Evolutionary conservation across 2,888 invertebrate species (phyloP).

Genomic region (Drosophila kambysellisi): DNA sequence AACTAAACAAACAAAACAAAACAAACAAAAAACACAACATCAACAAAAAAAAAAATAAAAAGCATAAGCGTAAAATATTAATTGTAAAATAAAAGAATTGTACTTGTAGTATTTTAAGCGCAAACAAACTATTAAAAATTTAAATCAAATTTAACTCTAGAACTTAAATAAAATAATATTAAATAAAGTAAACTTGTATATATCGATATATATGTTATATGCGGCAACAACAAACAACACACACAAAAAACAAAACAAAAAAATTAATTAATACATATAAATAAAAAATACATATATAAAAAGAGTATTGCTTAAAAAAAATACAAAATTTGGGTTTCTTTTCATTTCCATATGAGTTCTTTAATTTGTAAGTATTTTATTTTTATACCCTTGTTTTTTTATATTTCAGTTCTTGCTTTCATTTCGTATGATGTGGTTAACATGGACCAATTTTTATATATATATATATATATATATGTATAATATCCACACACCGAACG

Average conservation of each 20-base stretch:
- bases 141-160: constrained; percentile 79
- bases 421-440: constrained; percentile 74
- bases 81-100: constrained; percentile 55
- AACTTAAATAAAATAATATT: constrained; percentile 49
- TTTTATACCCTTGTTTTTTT: constrained; percentile 3
- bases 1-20: constrained; percentile 52
- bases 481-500: constrained; percentile 68
- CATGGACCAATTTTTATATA: constrained; percentile 83
- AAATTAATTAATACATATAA: constrained; percentile 69
- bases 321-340: constrained; percentile 61
- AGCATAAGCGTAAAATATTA: constrained; percentile 37
- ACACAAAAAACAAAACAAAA: constrained; percentile 46
- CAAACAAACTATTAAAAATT: constrained; percentile 80
- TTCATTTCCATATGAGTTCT: constrained; percentile 20
- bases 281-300: constrained; percentile 64
- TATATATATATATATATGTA: constrained; percentile 62
- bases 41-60: constrained; percentile 23
- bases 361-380: neutral
- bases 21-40: constrained; percentile 53
- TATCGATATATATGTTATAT: constrained; percentile 72
- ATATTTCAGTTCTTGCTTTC: constrained; percentile 36
- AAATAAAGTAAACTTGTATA: constrained; percentile 51
- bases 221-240: constrained; percentile 67
- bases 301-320: constrained; percentile 65
- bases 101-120: constrained; percentile 56